Conservation (phyloP, 2,113 vertebrate species). For the Brachionichthys hirsutus region DNA sequence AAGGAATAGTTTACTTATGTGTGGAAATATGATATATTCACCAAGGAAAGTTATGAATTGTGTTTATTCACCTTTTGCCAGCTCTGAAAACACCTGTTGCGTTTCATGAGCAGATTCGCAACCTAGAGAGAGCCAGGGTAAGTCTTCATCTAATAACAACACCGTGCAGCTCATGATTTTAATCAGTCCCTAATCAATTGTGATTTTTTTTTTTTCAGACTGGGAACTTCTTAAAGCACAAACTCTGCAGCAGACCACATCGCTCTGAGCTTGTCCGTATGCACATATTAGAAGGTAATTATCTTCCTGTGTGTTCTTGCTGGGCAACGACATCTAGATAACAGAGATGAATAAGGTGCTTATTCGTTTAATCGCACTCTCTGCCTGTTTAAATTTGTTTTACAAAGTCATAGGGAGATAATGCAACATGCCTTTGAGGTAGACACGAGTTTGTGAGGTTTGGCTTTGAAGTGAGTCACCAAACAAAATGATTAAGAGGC, state of each 20-base stretch:
- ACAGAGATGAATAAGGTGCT: conserved; percentile 23
- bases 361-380: conserved; percentile 19
- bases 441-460: conserved; percentile 15
- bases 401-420: conserved; percentile 24
- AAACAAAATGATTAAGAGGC: conserved; percentile 22
- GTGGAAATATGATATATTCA: not conserved
- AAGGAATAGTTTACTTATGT: not conserved
- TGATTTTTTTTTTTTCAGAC: conserved; percentile 76
- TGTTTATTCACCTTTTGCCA: conserved; percentile 53
- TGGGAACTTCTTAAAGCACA: conserved; percentile 97
- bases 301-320: conserved; percentile 11
- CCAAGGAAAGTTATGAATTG: conserved; percentile 17
- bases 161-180: not conserved
- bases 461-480: conserved; percentile 40
- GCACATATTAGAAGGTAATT: conserved; percentile 95
- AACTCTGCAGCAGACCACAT: conserved; percentile 92
- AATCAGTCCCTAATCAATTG: not conserved
- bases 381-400: conserved; percentile 28
- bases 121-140: conserved; percentile 95
- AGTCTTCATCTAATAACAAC: conserved; percentile 48
- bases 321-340: not conserved
- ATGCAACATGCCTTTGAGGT: conserved; percentile 13
- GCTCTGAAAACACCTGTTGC: conserved; percentile 93
- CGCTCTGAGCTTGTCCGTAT: conserved; percentile 94
- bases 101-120: conserved; percentile 96